Conservation (phyloP, 1,140 invertebrate genomes). For the Drosophila fuyamai region DNA sequence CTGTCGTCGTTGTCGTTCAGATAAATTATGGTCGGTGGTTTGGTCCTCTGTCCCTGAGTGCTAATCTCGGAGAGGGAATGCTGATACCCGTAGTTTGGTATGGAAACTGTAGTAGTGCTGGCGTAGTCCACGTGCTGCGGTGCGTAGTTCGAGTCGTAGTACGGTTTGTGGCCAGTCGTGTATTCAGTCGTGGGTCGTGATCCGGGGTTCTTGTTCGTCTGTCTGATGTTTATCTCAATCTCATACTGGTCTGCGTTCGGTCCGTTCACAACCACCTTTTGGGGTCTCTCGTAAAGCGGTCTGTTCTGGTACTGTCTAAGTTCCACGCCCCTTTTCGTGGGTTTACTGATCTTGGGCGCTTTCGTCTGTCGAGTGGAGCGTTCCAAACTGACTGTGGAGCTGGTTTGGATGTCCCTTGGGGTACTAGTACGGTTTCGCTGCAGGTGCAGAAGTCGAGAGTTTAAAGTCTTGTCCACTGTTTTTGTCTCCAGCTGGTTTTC, state of each 20-base stretch:
- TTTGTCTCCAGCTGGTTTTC: too few species aligned
- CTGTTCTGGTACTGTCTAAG: slow-evolving; percentile 68
- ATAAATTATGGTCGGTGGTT: slow-evolving; percentile 81
- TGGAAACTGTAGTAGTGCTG: slow-evolving; percentile 53
- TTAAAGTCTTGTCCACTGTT: not conserved
- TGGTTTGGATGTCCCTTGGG: not conserved
- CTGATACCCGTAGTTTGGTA: slow-evolving; percentile 54
- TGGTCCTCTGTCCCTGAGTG: slow-evolving; percentile 55
- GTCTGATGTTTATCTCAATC: slow-evolving; percentile 83
- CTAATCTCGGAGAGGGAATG: slow-evolving; percentile 29
- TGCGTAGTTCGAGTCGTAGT: slow-evolving; percentile 57
- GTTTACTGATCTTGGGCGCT: slow-evolving; percentile 42
- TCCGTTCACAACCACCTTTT: slow-evolving; percentile 75
- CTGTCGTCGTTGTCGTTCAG: slow-evolving; percentile 67
- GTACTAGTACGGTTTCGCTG: slow-evolving; percentile 25
- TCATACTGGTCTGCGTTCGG: slow-evolving; percentile 77
- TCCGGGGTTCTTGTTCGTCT: slow-evolving; percentile 74
- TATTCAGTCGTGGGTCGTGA: slow-evolving; percentile 50
- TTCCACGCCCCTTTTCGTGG: slow-evolving; percentile 57
- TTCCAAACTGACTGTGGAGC: slow-evolving; percentile 5
- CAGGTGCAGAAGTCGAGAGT: slow-evolving; percentile 28
- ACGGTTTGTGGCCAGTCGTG: slow-evolving; percentile 65
- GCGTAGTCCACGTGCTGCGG: slow-evolving; percentile 58
- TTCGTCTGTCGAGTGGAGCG: slow-evolving; percentile 48
- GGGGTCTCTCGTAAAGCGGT: slow-evolving; percentile 59